Evolutionary conservation across 2,888 invertebrate species (phyloP).

Genomic region (Dynastes hyllus): DNA sequence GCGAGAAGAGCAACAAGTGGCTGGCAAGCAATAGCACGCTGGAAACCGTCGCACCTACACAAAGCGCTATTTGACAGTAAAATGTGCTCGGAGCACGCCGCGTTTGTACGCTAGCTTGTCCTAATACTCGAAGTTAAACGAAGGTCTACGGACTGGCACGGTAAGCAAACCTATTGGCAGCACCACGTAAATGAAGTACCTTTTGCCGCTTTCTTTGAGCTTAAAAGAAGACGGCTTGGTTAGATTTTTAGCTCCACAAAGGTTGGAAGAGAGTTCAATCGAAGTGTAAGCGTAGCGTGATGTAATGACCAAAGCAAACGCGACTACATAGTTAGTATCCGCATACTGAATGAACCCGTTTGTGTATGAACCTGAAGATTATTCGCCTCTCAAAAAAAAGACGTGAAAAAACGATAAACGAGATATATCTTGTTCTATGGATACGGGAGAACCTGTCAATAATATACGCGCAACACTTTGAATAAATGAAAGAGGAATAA

Average conservation of each 20-base stretch:
- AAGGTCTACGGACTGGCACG: conserved; percentile 10
- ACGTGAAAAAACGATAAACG: conserved; percentile 15
- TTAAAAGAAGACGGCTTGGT: neutral
- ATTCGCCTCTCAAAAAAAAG: conserved; percentile 26
- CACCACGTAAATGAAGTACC: neutral
- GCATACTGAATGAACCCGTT: conserved; percentile 17
- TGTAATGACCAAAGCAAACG: neutral
- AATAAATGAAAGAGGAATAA: conserved; percentile 15
- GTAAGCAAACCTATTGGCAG: neutral
- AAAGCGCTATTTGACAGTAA: conserved; percentile 45
- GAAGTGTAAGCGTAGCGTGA: neutral
- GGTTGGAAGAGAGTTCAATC: neutral
- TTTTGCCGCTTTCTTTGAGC: neutral
- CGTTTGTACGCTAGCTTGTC: neutral
- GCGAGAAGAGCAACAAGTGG: conserved; percentile 51
- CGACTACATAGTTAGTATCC: neutral
- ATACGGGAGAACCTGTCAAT: too few relatives aligned
- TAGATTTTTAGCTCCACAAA: conserved; percentile 1
- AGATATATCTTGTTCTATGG: neutral
- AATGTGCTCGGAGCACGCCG: conserved; percentile 33
- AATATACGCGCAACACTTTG: neutral
- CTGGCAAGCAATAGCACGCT: conserved; percentile 22
- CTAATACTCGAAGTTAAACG: conserved; percentile 21
- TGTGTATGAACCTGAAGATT: conserved; percentile 2
- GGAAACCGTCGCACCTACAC: conserved; percentile 46